Base-by-base conservation (phyloP, 2,113 vertebrate genomes). In the Hymenochirus boettgeri region DNA sequence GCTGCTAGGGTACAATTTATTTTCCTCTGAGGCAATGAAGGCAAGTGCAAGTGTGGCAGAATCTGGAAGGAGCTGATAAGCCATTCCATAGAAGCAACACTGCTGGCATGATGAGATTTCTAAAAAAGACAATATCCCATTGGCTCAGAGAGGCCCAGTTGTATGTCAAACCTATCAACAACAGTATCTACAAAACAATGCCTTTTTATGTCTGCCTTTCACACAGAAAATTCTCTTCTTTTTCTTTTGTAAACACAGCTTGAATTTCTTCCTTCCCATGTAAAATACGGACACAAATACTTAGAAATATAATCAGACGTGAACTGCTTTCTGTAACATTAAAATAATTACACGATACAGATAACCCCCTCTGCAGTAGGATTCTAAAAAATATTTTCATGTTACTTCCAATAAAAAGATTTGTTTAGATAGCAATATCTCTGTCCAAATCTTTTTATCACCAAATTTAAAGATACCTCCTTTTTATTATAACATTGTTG, bases 11-110 rank as follows among this genome's bases (percentile, higher is more conserved):
- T 86, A 88, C 90, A 92, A 93, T 95, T 95, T 94, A 93, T 93
- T 95, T 94, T 94, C 84, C 92, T 97, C 92, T 91, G 76, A 83
- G 92, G 93, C 92, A 80, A 89, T 76, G 82, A 85, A 91, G 86
- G 88, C 85, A 80, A 82, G 72, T 81, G 84, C 74, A 79, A 90
- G 90, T 77, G 78, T 82, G 80, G 83, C 84, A 75, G 83, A 84
- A 89, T 93, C 93, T 94, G 94, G 86, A 72, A 72, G 76, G 75
- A 85, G 86, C 93, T 93, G 93, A 95, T 98, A 97, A 95, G 92
- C 82, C 72, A 62, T 77, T 74, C 81, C 82, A 82, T 80, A 82
- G 85, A 86, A 80, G 74, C 79, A 76, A 79, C 82, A 85, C 76
- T 76, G 81, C 90, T 87, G 87, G 88, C 87, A 88, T 82, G 82